Percentiles rank a stretch among this genome's conserved stretches.
Evolutionary conservation across 2,113 vertebrate species (phyloP).

Genomic region (Myrmecobius fasciatus): DNA sequence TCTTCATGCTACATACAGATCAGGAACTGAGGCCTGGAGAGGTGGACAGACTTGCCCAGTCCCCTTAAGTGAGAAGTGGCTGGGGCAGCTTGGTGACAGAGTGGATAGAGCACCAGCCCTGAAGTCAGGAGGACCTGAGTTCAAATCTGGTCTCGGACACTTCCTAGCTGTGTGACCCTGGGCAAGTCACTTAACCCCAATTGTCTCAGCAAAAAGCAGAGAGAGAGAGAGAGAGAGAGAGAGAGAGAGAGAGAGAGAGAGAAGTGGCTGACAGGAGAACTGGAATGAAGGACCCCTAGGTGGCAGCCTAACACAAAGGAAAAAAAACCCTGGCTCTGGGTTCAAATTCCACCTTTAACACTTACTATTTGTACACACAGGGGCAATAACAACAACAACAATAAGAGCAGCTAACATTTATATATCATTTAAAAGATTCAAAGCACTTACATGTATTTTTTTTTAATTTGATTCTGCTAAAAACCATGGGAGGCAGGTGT

Average conservation of each 20-base stretch:
- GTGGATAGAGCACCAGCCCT: too few species aligned
- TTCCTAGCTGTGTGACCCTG: too few species aligned
- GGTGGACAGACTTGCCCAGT: too few species aligned
- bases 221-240: too few species aligned
- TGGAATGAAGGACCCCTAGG: neutral
- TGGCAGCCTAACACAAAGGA: neutral
- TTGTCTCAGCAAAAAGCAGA: too few species aligned
- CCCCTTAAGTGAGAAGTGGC: neutral
- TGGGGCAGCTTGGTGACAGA: too few species aligned
- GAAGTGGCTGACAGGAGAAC: neutral
- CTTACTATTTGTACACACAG: neutral
- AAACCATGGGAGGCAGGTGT: neutral
- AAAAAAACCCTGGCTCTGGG: neutral
- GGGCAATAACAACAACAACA: neutral
- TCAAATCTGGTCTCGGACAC: too few species aligned
- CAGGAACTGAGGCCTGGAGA: neutral
- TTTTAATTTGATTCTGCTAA: neutral
- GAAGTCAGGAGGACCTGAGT: too few species aligned
- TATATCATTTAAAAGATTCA: neutral
- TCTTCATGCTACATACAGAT: neutral
- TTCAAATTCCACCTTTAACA: neutral
- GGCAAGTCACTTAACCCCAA: too few species aligned
- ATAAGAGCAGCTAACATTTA: neutral
- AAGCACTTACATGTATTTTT: neutral
- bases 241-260: too few species aligned